Conservation (phyloP, 1,140 invertebrate genomes). For the Orussus abietinus region DNA sequence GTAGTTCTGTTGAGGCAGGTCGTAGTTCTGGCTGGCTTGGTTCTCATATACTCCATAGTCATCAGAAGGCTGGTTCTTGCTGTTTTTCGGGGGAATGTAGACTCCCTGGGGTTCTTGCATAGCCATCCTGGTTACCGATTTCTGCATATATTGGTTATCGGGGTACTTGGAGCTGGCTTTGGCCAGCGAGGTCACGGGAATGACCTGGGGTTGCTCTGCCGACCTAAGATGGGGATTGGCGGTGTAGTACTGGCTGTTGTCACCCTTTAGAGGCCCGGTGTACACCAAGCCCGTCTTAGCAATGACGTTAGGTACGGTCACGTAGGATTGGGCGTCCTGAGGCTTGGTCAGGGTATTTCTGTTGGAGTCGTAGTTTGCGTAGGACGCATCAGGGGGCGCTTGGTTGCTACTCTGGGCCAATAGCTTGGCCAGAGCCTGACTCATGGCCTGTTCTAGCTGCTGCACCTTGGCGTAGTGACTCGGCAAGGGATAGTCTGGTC, state of each 20-base stretch:
- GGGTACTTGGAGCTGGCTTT: slow-evolving; percentile 23
- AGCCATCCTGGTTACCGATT: slow-evolving; percentile 26
- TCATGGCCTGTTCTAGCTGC: slow-evolving; percentile 40
- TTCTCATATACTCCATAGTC: slow-evolving; percentile 35
- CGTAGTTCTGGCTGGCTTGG: slow-evolving; percentile 13
- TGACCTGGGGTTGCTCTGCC: slow-evolving; percentile 15
- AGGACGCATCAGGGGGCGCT: too few species aligned
- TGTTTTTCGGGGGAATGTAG: slow-evolving; percentile 29
- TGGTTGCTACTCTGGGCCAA: slow-evolving; percentile 35
- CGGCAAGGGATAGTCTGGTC: slow-evolving; percentile 31
- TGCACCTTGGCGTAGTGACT: slow-evolving; percentile 29
- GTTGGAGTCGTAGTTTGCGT: slow-evolving; percentile 14
- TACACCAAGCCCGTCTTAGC: slow-evolving; percentile 38
- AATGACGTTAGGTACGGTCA: slow-evolving; percentile 18
- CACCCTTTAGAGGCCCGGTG: too few species aligned
- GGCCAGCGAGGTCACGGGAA: background rate
- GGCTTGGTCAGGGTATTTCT: background rate
- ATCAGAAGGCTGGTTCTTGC: slow-evolving; percentile 23
- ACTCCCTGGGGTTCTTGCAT: slow-evolving; percentile 30
- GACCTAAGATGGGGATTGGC: slow-evolving; percentile 8
- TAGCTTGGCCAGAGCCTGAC: slow-evolving; percentile 32
- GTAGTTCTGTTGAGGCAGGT: slow-evolving; percentile 7
- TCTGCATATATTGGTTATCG: slow-evolving; percentile 23
- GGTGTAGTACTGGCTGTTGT: slow-evolving; percentile 31
- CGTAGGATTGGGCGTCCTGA: slow-evolving; percentile 17